Evolutionary conservation across 2,113 vertebrate species (phyloP).

Genomic region (Trinectes maculatus): DNA sequence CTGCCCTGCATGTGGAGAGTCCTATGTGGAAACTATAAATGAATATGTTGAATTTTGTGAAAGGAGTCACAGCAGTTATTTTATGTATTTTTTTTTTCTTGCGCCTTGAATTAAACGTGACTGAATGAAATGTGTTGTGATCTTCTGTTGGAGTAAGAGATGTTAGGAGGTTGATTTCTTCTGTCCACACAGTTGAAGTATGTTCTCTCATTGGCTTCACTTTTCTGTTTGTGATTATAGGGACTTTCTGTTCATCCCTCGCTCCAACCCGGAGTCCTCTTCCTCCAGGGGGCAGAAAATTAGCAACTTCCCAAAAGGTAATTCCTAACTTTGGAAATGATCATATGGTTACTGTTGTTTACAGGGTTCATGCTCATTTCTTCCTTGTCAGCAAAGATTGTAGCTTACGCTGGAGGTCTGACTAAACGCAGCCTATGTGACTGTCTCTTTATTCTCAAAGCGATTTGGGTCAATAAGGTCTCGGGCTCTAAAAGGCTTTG

Average conservation of each 20-base stretch:
- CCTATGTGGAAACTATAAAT: not conserved
- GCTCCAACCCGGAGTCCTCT: not conserved
- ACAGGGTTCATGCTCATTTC: not conserved
- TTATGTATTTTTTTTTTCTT: not conserved
- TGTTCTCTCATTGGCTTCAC: slow-evolving; percentile 19
- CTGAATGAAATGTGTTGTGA: not conserved
- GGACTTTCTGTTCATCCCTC: not conserved
- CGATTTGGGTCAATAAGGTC: not conserved
- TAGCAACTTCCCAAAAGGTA: not conserved
- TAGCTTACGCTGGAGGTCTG: not conserved
- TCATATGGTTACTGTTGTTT: not conserved
- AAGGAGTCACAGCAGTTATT: not conserved
- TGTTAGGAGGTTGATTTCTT: not conserved
- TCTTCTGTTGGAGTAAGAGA: not conserved
- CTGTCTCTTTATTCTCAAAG: not conserved
- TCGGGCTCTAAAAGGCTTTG: not conserved
- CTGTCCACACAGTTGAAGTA: slow-evolving; percentile 5
- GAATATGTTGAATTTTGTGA: not conserved
- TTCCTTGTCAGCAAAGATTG: not conserved
- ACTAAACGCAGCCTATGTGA: not conserved
- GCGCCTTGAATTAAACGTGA: not conserved
- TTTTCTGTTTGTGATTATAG: slow-evolving; percentile 7
- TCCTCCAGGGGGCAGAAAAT: not conserved
- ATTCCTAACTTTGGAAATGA: not conserved
- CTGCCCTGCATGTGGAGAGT: not conserved